Evolutionary conservation across 2,113 vertebrate species (phyloP).

Genomic region (Pachyramphus minor): DNA sequence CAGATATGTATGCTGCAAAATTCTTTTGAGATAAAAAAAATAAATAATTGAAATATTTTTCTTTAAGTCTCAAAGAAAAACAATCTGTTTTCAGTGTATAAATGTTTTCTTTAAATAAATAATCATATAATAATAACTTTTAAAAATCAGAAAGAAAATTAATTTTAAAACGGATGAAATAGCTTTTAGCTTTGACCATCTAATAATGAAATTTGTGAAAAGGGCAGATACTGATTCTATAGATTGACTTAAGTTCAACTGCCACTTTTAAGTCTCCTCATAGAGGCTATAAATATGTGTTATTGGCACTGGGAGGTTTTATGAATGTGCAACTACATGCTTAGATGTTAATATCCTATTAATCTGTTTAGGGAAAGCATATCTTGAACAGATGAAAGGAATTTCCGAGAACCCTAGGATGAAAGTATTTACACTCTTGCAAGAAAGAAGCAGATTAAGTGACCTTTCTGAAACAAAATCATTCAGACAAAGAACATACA

Average conservation of each 20-base stretch:
- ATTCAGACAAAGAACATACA: neutral
- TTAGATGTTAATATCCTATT: neutral
- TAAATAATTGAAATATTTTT: neutral
- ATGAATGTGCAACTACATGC: neutral
- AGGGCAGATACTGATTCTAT: neutral
- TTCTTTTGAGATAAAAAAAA: neutral
- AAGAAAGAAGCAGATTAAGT: neutral
- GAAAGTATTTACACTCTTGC: neutral
- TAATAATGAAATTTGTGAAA: neutral
- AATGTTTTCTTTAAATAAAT: neutral
- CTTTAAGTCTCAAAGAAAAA: neutral
- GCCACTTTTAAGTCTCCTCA: neutral
- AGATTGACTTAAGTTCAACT: neutral
- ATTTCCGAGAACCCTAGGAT: neutral
- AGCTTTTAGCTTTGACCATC: neutral
- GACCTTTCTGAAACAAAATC: neutral
- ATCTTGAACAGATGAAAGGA: neutral
- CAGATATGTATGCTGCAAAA: neutral
- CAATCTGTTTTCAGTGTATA: neutral
- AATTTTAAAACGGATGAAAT: neutral
- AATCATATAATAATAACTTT: neutral
- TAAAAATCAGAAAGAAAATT: neutral
- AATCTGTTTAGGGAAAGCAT: neutral
- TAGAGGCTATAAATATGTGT: neutral
- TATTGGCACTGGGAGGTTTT: neutral